A percentile compares a stretch with the other conserved stretches of the same genome.
phyloP scores from a whole-genome alignment of 2,797 vertebrate species.

The Betta splendens region DNA sequence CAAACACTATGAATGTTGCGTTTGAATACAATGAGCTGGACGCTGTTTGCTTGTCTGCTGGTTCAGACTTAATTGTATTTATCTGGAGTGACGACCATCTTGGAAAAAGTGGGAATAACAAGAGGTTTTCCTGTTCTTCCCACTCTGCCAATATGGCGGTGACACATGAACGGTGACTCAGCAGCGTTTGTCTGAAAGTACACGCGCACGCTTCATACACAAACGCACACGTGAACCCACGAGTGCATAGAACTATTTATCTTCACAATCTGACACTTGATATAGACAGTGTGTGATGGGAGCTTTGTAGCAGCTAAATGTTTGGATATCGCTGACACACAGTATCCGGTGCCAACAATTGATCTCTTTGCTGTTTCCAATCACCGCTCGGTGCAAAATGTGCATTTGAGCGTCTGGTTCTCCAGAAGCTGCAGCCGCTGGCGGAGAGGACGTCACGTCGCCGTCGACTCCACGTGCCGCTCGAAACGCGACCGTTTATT shows the following conservation, averaged over 20 bases:
- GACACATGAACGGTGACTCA: constrained; percentile 26
- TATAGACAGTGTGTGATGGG: constrained; percentile 12
- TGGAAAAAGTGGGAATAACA: constrained; percentile 14
- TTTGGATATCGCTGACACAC: constrained; percentile 31
- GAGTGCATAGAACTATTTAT: background rate
- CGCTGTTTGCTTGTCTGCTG: too few relatives aligned
- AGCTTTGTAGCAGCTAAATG: constrained; percentile 24
- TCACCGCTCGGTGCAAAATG: constrained; percentile 43
- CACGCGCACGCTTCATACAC: constrained; percentile 7
- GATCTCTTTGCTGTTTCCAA: constrained; percentile 42
- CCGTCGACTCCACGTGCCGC: constrained; percentile 50
- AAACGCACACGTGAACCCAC: constrained; percentile 1
- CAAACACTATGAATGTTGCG: background rate
- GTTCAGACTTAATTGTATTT: constrained; percentile 24
- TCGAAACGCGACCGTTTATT: constrained; percentile 45
- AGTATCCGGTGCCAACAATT: constrained; percentile 42
- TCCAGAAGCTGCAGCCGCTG: constrained; percentile 34
- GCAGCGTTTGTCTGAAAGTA: constrained; percentile 18
- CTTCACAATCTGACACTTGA: constrained; percentile 16
- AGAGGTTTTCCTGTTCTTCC: constrained; percentile 1
- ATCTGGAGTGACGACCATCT: constrained; percentile 27
- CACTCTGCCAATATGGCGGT: constrained; percentile 1
- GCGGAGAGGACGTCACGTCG: constrained; percentile 44
- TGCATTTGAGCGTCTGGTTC: constrained; percentile 42
- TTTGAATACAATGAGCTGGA: too few relatives aligned